These are phyloP conservation scores for Lates calcarifer DNA, from an alignment of 2,113 vertebrate genomes.

Conservation along the genomic window DNA sequence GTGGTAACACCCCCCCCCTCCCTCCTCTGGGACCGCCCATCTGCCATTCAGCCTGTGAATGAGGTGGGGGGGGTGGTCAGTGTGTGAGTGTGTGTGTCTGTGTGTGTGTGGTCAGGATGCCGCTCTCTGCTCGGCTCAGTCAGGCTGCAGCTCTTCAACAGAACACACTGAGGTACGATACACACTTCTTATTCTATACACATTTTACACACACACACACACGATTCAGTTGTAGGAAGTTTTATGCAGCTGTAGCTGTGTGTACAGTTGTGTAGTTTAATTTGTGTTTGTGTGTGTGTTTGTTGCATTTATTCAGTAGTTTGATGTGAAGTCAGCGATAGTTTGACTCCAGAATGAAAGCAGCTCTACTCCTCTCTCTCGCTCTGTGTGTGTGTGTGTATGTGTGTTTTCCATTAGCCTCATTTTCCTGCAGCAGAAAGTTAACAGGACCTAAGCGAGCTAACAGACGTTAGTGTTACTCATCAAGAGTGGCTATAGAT, in stretches of 20 bases:
- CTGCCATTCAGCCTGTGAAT: slow-evolving; percentile 68
- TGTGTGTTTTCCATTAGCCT: too few species aligned
- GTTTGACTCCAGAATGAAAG: not conserved
- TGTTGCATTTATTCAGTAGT: not conserved
- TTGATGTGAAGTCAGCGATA: not conserved
- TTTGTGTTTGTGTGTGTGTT: not conserved
- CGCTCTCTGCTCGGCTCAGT: slow-evolving; percentile 38
- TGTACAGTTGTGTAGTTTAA: not conserved
- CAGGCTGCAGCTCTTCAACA: slow-evolving; percentile 47
- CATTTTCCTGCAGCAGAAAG: too few species aligned
- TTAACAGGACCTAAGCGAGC: too few species aligned
- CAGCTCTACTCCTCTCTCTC: not conserved
- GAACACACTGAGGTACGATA: slow-evolving; percentile 48
- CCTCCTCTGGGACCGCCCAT: slow-evolving; percentile 68
- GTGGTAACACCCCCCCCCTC: slow-evolving; percentile 21
- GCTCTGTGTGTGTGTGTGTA: not conserved
- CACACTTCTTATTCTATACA: not conserved
- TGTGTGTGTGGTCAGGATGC: slow-evolving; percentile 60
- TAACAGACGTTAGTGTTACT: too few species aligned
- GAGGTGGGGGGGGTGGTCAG: slow-evolving; percentile 6
- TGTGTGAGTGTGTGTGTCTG: slow-evolving; percentile 7
- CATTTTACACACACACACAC: not conserved
- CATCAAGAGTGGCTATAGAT: too few species aligned
- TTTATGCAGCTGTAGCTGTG: not conserved
- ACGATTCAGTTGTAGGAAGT: not conserved